Base-by-base conservation (phyloP, 2,888 invertebrate genomes). In the Blomia tropicalis region DNA sequence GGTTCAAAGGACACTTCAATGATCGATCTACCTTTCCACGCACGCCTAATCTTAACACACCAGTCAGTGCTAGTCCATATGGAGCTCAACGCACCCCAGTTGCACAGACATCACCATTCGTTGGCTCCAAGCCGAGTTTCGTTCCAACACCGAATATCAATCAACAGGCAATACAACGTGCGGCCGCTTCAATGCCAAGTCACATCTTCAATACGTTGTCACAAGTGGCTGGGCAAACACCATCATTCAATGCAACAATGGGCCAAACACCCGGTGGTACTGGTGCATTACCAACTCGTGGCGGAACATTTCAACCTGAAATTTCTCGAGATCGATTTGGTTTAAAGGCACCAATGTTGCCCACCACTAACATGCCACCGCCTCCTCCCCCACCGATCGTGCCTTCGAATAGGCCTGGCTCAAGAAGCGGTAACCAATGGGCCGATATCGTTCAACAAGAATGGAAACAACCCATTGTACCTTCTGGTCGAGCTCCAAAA, bases 1-100 rank as follows among this genome's bases (percentile, higher is more conserved):
- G 95, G 95, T 98, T 98, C 75, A 99, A 99, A 73, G 90, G 91
- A 74, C 92, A 98, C 74, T 98, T 91, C 77, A 78, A 89, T 67
- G 93, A 95, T 71, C 17, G 43, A 19, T 88, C 92, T 0, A 79
- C 87, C 58, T 86, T 87, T 36, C 65, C 65, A 23, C 61, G 64
- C 36, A 66, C 68, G 5, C 65, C 65, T 53, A 61, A 64, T n/a
- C 62, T 63, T 4, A 60, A 65, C 4, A 68, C 68, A 30, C 67
- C 66, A 30, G 61, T 64, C 59, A 66, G 66, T 22, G 41, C 41
- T 44, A 43, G 43, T 29, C 86, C 11, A 84, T 85, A 0, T 79
- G 58, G 23, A 59, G 83, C 67, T 78, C 74, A 2, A 72, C 77
- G 67, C 76, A 78, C 22, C 73, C 74, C 66, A 78, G n/a, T n/a